These are phyloP conservation scores for Limnephilus rhombicus DNA, from an alignment of 2,888 invertebrate species.

Conservation along the genomic window DNA sequence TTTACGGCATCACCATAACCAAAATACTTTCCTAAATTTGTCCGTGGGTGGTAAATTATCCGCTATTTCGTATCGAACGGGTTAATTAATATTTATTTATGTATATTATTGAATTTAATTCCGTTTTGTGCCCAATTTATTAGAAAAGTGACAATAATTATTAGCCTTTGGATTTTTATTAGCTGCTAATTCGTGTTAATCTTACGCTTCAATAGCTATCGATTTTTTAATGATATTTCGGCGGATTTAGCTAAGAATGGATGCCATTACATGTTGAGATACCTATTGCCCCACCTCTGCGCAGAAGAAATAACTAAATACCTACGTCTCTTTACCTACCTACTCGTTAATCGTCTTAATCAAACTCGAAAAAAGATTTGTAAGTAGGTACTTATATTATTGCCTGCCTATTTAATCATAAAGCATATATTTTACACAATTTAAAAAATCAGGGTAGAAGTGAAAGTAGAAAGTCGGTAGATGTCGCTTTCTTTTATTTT, in stretches of 20 bases:
- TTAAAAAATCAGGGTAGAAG: too few relatives aligned
- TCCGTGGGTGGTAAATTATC: constrained; percentile 54
- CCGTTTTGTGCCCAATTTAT: constrained; percentile 42
- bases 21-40: neutral
- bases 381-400: too few relatives aligned
- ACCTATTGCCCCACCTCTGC: neutral
- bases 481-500: too few relatives aligned
- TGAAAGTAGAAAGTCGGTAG: too few relatives aligned
- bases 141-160: constrained; percentile 38
- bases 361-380: too few relatives aligned
- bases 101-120: constrained; percentile 32
- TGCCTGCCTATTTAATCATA: too few relatives aligned
- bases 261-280: neutral
- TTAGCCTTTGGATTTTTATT: constrained; percentile 9
- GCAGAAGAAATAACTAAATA: neutral
- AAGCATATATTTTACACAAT: too few relatives aligned
- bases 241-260: neutral
- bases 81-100: constrained; percentile 44
- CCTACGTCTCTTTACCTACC: too few relatives aligned
- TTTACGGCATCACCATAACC: neutral
- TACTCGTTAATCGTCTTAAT: too few relatives aligned
- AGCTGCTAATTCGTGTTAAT: neutral
- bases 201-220: neutral
- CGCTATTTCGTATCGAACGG: neutral
- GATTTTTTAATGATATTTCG: neutral